Evolutionary conservation across 2,888 invertebrate species (phyloP).

Genomic region (Lithodes maja): DNA sequence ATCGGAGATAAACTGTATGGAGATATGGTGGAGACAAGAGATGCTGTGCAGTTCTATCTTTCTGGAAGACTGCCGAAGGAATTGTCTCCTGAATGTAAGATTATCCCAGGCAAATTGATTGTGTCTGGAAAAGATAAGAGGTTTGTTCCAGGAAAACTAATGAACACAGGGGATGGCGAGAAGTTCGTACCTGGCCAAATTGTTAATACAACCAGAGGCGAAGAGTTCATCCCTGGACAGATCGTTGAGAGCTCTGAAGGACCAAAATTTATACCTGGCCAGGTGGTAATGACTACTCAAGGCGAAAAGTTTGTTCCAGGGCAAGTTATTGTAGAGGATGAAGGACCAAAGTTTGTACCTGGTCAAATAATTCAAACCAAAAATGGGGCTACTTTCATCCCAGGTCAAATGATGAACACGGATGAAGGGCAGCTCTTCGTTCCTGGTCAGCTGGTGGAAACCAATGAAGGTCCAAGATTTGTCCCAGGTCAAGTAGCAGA

Average conservation of each 20-base stretch:
- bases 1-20: constrained; percentile 64
- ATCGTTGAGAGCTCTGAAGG: constrained; percentile 67
- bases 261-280: constrained; percentile 72
- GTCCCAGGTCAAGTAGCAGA: constrained; percentile 83
- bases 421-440: constrained; percentile 83
- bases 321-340: constrained; percentile 82
- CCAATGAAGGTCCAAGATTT: constrained; percentile 79
- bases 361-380: constrained; percentile 84
- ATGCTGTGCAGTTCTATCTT: constrained; percentile 68
- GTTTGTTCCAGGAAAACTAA: constrained; percentile 81
- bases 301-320: constrained; percentile 82
- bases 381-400: constrained; percentile 84
- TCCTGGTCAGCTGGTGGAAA: constrained; percentile 82
- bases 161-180: constrained; percentile 78
- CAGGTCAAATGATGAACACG: constrained; percentile 85
- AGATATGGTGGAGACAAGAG: constrained; percentile 68
- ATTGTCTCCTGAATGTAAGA: constrained; percentile 52
- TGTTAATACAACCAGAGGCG: constrained; percentile 67
- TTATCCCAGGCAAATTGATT: constrained; percentile 62
- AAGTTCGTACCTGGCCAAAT: constrained; percentile 71
- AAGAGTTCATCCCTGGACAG: constrained; percentile 72
- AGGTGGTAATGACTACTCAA: constrained; percentile 68
- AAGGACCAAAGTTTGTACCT: constrained; percentile 83
- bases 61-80: constrained; percentile 63
- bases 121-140: constrained; percentile 57